Percentiles rank a stretch among this genome's conserved stretches.
phyloP scores from a whole-genome alignment of 37 sponge, comb jelly and placozoan genomes.

The Ianthella basta region DNA sequence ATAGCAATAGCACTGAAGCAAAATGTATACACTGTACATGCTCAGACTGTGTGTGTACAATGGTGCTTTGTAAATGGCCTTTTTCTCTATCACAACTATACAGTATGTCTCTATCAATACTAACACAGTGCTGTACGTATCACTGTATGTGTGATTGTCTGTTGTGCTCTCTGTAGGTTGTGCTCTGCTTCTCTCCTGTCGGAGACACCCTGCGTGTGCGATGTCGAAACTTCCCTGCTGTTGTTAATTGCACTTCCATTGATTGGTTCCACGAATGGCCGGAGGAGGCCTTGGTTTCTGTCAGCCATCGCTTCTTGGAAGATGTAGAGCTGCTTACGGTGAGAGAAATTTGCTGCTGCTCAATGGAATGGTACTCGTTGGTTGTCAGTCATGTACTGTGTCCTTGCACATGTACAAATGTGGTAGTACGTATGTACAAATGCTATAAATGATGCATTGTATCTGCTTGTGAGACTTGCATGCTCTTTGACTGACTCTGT shows the following conservation, averaged over 20 bases:
- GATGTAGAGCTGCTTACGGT: slow-evolving; percentile 87
- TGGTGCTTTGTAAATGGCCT: no score
- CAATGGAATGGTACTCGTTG: neutral
- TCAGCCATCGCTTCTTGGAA: slow-evolving; percentile 88
- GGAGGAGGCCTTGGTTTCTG: slow-evolving; percentile 92
- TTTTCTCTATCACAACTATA: no score
- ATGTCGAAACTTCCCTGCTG: slow-evolving; percentile 95
- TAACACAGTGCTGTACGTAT: no score
- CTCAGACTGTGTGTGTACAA: no score
- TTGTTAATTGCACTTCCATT: slow-evolving; percentile 97
- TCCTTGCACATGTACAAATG: neutral
- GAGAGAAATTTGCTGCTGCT: slow-evolving; percentile 15
- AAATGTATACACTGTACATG: neutral
- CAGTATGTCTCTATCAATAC: no score
- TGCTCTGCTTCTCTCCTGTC: slow-evolving; percentile 98
- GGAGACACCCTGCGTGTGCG: slow-evolving; percentile 93
- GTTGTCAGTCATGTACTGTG: neutral
- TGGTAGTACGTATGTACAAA: neutral
- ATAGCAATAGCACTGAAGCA: neutral
- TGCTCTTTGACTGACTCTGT: slow-evolving; percentile 3
- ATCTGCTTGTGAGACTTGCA: no score
- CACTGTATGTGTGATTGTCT: no score
- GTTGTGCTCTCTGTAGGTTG: slow-evolving; percentile 56
- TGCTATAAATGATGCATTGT: neutral
- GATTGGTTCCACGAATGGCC: slow-evolving; percentile 99